phyloP scores from a whole-genome alignment of 2,888 invertebrate species.

The Chirona hameri region DNA sequence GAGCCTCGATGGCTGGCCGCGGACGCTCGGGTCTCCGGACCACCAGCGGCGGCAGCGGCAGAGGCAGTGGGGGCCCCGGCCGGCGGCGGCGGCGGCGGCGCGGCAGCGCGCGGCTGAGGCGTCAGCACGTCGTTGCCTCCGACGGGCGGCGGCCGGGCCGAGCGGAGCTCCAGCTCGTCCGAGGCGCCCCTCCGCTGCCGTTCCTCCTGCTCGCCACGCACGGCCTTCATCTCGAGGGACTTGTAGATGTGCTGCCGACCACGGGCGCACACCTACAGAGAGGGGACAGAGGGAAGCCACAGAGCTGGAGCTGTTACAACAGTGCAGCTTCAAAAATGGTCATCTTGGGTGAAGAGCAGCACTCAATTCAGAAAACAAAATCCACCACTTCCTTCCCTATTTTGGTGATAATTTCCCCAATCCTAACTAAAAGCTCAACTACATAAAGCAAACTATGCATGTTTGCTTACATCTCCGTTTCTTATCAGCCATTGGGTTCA shows the following conservation, averaged over 20 bases:
- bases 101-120: not conserved
- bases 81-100: not conserved
- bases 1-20: not conserved
- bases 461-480: too few relatives aligned
- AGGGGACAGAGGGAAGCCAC: not conserved
- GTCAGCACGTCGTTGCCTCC: not conserved
- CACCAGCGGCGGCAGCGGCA: not conserved
- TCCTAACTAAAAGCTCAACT: too few relatives aligned
- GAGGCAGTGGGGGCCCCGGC: not conserved
- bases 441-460: too few relatives aligned
- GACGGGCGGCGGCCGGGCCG: not conserved
- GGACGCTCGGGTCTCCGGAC: not conserved
- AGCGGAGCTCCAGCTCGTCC: not conserved
- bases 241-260: constrained; percentile 94
- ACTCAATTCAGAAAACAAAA: too few relatives aligned
- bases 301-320: too few relatives aligned
- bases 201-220: constrained; percentile 58
- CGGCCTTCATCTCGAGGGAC: constrained; percentile 81
- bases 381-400: too few relatives aligned
- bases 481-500: too few relatives aligned
- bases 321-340: too few relatives aligned
- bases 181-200: not conserved
- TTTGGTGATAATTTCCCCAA: too few relatives aligned
- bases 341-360: too few relatives aligned
- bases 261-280: constrained; percentile 74